Conservation (phyloP, 2,113 vertebrate genomes). For the Zeus faber region DNA sequence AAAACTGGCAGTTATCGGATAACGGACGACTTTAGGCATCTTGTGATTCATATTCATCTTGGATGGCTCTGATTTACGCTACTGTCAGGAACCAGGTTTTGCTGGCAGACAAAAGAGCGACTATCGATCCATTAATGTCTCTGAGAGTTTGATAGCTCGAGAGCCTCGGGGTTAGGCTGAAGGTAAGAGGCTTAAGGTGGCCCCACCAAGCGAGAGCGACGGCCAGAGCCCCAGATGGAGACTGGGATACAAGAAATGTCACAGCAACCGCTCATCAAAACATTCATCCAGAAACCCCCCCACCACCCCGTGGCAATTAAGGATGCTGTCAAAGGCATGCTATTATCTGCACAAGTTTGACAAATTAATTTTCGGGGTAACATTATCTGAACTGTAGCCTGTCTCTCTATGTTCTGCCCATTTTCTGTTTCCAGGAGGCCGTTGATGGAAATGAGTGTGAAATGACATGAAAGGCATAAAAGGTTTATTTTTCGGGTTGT, state of each 20-base stretch:
- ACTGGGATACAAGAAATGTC: constrained; percentile 4
- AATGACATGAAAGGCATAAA: constrained; percentile 11
- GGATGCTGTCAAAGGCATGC: constrained; percentile 22
- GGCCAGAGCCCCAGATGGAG: neutral
- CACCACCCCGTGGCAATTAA: constrained; percentile 16
- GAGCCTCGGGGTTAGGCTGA: too few relatives aligned
- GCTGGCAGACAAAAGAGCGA: too few relatives aligned
- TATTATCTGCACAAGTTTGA: constrained; percentile 18
- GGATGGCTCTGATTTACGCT: too few relatives aligned
- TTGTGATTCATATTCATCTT: too few relatives aligned
- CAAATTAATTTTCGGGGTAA: constrained; percentile 26
- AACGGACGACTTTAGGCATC: too few relatives aligned
- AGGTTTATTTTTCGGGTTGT: neutral
- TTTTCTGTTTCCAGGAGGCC: constrained; percentile 15
- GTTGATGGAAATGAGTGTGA: constrained; percentile 25
- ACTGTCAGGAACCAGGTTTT: too few relatives aligned
- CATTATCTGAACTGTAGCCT: constrained; percentile 18
- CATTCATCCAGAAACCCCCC: neutral
- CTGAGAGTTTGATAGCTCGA: too few relatives aligned
- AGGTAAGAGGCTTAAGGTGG: too few relatives aligned
- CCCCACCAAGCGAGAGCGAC: constrained; percentile 1
- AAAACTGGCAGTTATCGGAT: too few relatives aligned
- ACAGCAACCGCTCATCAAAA: constrained; percentile 15
- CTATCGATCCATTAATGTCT: too few relatives aligned
- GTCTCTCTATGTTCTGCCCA: constrained; percentile 20